Conservation (phyloP, 1,140 invertebrate species). For the Anoplophora glabripennis region DNA sequence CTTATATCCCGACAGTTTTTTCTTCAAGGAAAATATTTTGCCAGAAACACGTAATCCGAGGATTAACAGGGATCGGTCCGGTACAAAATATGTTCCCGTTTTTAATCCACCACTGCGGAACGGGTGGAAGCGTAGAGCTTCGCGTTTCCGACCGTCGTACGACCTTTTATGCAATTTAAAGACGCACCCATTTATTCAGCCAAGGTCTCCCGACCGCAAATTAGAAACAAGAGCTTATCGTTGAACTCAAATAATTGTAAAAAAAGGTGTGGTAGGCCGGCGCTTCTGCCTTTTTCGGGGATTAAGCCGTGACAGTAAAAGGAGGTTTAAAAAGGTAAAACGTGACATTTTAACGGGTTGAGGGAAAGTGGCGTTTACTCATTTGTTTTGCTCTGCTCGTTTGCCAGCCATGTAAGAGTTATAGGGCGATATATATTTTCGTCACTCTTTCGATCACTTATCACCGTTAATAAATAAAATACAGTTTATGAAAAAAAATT, state of each 20-base stretch:
- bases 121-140: not conserved
- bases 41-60: constrained; percentile 15
- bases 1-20: not conserved
- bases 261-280: too few relatives aligned
- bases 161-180: constrained; percentile 2
- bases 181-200: not conserved
- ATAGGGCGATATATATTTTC: too few relatives aligned
- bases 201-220: not conserved
- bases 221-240: not conserved
- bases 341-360: too few relatives aligned
- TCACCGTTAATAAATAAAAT: too few relatives aligned
- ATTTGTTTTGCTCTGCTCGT: too few relatives aligned
- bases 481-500: too few relatives aligned
- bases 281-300: too few relatives aligned
- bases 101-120: constrained; percentile 19
- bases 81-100: constrained; percentile 23
- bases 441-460: too few relatives aligned
- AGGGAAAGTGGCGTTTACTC: too few relatives aligned
- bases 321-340: too few relatives aligned
- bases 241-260: not conserved
- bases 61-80: constrained; percentile 19
- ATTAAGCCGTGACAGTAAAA: too few relatives aligned
- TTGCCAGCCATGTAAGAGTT: too few relatives aligned
- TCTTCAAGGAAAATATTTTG: not conserved
- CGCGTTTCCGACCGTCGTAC: not conserved